phyloP scores from a whole-genome alignment of 1,140 invertebrate species.

The Pseudomyrmex sp. region DNA sequence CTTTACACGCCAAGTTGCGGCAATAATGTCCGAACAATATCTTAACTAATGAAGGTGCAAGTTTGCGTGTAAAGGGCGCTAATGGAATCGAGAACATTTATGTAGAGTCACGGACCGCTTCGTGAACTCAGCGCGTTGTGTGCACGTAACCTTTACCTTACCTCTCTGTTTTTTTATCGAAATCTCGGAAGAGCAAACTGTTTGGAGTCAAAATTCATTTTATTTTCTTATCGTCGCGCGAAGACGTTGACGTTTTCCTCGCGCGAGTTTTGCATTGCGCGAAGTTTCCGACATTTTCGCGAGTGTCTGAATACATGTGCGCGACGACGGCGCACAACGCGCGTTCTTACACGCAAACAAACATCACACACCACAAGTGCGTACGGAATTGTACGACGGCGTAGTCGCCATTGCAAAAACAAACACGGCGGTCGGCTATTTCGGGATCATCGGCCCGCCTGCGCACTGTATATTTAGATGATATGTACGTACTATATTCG shows the following conservation, averaged over 20 bases:
- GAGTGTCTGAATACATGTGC: neutral
- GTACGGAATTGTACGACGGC: constrained; percentile 49
- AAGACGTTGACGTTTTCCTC: no score
- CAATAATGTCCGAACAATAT: no score
- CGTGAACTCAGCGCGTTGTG: neutral
- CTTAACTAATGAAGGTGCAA: no score
- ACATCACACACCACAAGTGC: constrained; percentile 32
- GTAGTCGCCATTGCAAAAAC: constrained; percentile 58
- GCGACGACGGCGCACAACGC: neutral
- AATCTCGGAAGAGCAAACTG: neutral
- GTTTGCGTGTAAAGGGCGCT: no score
- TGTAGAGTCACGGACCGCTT: no score
- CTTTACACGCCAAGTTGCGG: no score
- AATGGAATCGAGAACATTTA: no score
- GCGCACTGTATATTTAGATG: constrained; percentile 71
- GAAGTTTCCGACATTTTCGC: neutral
- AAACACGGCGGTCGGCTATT: constrained; percentile 64
- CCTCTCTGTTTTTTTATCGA: neutral
- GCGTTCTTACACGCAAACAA: constrained; percentile 34
- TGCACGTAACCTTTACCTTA: neutral
- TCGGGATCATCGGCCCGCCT: constrained; percentile 55
- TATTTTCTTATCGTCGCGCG: constrained; percentile 4
- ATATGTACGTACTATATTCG: constrained; percentile 43
- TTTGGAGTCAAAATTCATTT: neutral
- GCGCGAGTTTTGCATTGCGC: neutral